Conservation (phyloP, 30 jellyfish, hydroid and myxozoan species). For the Aurelia aurita complex sp. Pacific region DNA sequence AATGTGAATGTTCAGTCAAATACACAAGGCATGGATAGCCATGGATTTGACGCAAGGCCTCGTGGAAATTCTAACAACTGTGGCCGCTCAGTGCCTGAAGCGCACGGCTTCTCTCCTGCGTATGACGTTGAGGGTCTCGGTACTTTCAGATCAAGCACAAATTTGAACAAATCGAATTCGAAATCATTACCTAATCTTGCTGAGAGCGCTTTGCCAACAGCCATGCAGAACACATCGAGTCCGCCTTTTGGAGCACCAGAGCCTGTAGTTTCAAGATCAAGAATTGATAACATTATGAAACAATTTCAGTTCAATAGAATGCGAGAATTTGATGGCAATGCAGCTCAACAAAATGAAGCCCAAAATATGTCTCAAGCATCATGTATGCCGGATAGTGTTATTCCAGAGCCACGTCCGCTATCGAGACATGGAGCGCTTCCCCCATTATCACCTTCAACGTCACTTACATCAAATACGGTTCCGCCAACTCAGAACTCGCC, state of each 20-base stretch:
- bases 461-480: background rate
- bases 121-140: background rate
- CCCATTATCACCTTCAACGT: slow-evolving; percentile 21
- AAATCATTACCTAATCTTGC: slow-evolving; percentile 79
- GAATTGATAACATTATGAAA: slow-evolving; percentile 83
- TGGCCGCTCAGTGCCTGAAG: background rate
- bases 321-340: slow-evolving; percentile 22
- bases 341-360: background rate
- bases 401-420: background rate
- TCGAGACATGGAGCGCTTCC: slow-evolving; percentile 46
- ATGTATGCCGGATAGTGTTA: background rate
- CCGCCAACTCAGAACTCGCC: background rate
- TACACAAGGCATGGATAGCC: background rate
- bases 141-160: slow-evolving; percentile 3
- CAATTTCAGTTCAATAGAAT: slow-evolving; percentile 82
- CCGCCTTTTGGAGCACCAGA: slow-evolving; percentile 11
- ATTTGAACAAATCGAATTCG: slow-evolving; percentile 52
- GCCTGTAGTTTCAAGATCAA: slow-evolving; percentile 62
- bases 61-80: background rate
- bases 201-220: slow-evolving; percentile 11
- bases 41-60: background rate
- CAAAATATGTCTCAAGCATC: background rate
- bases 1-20: background rate
- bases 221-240: background rate
- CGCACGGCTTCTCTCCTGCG: background rate